A percentile compares a stretch with the other conserved stretches of the same genome.
Evolutionary conservation across 2,888 invertebrate species (phyloP).

Genomic region (Thereva unica): DNA sequence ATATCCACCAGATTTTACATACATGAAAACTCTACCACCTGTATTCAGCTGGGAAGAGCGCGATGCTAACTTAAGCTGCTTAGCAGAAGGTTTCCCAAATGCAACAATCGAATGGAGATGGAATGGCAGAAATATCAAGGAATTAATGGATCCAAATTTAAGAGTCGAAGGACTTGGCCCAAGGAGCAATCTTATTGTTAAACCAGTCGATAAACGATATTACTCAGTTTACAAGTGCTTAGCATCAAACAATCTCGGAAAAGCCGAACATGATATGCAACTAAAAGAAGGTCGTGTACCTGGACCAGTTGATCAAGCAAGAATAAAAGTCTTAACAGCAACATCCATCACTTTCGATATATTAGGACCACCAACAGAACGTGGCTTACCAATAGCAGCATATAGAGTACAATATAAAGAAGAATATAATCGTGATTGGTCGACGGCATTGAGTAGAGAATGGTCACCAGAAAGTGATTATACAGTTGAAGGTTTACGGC

Average conservation of each 20-base stretch:
- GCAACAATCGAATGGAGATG: constrained; percentile 87
- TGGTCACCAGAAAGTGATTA: constrained; percentile 83
- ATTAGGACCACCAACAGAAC: constrained; percentile 72
- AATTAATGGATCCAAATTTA: constrained; percentile 61
- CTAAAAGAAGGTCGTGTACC: constrained; percentile 77
- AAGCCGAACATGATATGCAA: constrained; percentile 68
- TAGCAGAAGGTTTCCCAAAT: constrained; percentile 87
- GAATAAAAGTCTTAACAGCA: constrained; percentile 73
- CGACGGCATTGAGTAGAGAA: constrained; percentile 68
- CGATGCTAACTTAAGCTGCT: constrained; percentile 82
- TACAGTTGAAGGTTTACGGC: constrained; percentile 76
- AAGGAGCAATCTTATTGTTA: constrained; percentile 71
- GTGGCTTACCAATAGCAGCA: constrained; percentile 75
- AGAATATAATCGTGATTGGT: constrained; percentile 70
- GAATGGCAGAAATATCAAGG: constrained; percentile 62
- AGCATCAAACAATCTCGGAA: constrained; percentile 77
- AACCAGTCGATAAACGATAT: constrained; percentile 67
- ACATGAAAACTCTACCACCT: constrained; percentile 70
- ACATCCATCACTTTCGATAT: constrained; percentile 83
- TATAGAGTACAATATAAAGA: constrained; percentile 78
- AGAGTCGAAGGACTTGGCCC: constrained; percentile 71
- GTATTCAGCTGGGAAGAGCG: constrained; percentile 82
- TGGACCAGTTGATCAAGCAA: constrained; percentile 66
- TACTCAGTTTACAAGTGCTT: constrained; percentile 81
- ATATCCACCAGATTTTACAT: constrained; percentile 79